Conservation (phyloP, 1,140 invertebrate genomes). For the Drosophila athabasca region DNA sequence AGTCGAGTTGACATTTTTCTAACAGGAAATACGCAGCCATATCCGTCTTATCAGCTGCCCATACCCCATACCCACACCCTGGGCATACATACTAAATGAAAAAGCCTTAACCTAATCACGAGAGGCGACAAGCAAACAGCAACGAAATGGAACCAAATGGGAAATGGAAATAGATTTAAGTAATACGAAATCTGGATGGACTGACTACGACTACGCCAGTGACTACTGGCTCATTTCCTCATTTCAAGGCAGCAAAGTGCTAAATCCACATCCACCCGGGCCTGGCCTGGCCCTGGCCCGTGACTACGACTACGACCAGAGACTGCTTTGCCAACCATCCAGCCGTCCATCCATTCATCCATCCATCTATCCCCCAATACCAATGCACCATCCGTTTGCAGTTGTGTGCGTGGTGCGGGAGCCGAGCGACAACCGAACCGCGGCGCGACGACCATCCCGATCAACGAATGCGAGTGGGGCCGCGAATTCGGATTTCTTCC, state of each 20-base stretch:
- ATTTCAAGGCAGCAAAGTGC: constrained; percentile 79
- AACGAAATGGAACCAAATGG: constrained; percentile 39
- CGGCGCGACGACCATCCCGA: constrained; percentile 27
- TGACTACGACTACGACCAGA: not conserved
- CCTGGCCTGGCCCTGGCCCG: constrained; percentile 10
- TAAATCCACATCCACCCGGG: constrained; percentile 57
- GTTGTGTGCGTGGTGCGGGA: constrained; percentile 47
- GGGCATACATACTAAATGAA: constrained; percentile 45
- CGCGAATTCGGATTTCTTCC: constrained; percentile 72
- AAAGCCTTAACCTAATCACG: constrained; percentile 82
- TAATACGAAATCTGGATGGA: no score
- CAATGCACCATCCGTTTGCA: not conserved
- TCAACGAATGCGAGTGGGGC: constrained; percentile 10
- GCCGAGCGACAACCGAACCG: constrained; percentile 16
- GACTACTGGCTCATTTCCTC: constrained; percentile 65
- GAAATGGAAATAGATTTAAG: constrained; percentile 31
- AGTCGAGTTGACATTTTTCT: constrained; percentile 37
- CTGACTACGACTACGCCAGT: not conserved
- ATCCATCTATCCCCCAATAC: constrained; percentile 6
- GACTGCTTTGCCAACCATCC: no score
- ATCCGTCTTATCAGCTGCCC: constrained; percentile 67
- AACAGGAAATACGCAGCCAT: constrained; percentile 82
- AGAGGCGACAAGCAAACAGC: constrained; percentile 61
- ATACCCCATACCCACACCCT: constrained; percentile 19
- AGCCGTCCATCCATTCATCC: no score